Conservation (phyloP, 2,888 invertebrate genomes). For the Tenthredo amoena region DNA sequence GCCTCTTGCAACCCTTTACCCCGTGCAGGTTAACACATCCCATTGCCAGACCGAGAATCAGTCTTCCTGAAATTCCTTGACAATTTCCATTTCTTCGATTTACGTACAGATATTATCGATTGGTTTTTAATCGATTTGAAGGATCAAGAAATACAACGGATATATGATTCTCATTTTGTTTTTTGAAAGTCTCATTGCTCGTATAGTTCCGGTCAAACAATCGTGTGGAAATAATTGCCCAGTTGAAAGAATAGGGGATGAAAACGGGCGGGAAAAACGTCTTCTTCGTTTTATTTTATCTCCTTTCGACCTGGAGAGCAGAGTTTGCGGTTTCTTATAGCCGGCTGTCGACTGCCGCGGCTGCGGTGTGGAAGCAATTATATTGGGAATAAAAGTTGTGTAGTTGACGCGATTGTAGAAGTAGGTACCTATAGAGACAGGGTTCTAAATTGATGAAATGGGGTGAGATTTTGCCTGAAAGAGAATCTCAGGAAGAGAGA, state of each 20-base stretch:
- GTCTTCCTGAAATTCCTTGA: neutral
- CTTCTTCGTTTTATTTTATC: neutral
- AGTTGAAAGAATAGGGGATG: neutral
- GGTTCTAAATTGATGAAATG: neutral
- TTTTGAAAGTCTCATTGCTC: neutral
- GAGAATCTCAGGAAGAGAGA: neutral
- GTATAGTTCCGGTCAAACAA: neutral
- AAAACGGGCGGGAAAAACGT: neutral
- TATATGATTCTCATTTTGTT: neutral
- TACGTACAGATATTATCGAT: neutral
- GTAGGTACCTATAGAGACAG: slow-evolving; percentile 4
- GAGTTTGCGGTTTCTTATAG: slow-evolving; percentile 30
- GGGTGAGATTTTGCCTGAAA: slow-evolving; percentile 19
- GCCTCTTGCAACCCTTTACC: neutral
- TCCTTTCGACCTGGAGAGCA: slow-evolving; percentile 3
- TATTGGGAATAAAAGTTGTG: slow-evolving; percentile 37
- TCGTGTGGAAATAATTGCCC: neutral
- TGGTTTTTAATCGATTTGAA: neutral
- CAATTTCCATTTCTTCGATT: slow-evolving; percentile 17
- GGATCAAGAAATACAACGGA: neutral
- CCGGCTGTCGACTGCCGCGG: neutral
- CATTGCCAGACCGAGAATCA: neutral
- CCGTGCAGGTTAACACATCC: slow-evolving; percentile 5
- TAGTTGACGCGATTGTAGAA: slow-evolving; percentile 22
- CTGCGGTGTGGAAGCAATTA: slow-evolving; percentile 47